These are phyloP conservation scores for Rotaria magnacalcarata DNA, from an alignment of 2,888 invertebrate species.

Conservation along the genomic window DNA sequence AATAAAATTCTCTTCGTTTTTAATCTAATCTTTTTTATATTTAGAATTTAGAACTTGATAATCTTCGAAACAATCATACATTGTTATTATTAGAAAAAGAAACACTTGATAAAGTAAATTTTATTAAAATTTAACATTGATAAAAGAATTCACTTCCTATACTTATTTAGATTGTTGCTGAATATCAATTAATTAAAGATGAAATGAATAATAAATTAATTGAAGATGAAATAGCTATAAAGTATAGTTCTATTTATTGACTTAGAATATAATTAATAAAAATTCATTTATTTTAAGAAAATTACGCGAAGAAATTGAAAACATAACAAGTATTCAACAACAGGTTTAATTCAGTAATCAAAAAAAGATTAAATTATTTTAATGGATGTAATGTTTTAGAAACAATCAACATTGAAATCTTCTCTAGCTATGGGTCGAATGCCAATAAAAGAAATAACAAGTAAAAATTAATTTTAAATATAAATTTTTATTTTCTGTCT, in stretches of 20 bases:
- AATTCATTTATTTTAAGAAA: not conserved
- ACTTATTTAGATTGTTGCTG: not conserved
- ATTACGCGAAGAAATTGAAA: not conserved
- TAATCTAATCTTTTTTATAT: not conserved
- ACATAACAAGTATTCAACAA: not conserved
- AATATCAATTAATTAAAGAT: not conserved
- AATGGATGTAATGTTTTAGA: not conserved
- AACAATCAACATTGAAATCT: not conserved
- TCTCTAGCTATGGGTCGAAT: not conserved
- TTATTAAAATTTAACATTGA: not conserved
- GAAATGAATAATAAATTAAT: not conserved
- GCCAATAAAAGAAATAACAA: not conserved
- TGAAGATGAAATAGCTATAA: not conserved
- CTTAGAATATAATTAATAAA: no score
- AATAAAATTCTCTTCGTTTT: not conserved
- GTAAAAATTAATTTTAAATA: not conserved
- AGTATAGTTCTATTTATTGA: not conserved
- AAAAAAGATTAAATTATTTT: not conserved
- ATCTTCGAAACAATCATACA: not conserved
- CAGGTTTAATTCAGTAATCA: not conserved
- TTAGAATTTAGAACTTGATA: constrained; percentile 11
- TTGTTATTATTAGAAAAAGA: constrained; percentile 2
- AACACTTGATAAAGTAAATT: not conserved
- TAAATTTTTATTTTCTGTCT: not conserved
- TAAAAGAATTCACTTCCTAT: not conserved